Conservation (phyloP, 2,797 vertebrate genomes). For the Gephyroberyx darwinii region DNA sequence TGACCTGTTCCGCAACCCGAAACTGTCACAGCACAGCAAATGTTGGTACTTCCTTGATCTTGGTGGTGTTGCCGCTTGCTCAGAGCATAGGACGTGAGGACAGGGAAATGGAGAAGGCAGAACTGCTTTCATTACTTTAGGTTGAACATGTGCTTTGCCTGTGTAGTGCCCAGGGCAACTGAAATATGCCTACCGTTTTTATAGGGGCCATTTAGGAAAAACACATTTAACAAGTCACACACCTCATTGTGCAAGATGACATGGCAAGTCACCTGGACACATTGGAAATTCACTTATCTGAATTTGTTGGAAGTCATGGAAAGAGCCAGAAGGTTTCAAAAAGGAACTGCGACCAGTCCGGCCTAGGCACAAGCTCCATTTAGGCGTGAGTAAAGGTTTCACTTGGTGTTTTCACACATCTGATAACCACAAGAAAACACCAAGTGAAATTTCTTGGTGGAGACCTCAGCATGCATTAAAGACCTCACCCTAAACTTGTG, state of each 20-base stretch:
- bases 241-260: neutral
- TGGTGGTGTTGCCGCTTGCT: conserved; percentile 49
- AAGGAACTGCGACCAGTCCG: neutral
- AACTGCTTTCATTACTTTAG: conserved; percentile 30
- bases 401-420: conserved; percentile 21
- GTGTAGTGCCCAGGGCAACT: conserved; percentile 26
- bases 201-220: conserved; percentile 2
- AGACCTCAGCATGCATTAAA: conserved; percentile 6
- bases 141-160: conserved; percentile 21
- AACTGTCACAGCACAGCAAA: conserved; percentile 78
- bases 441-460: conserved; percentile 4
- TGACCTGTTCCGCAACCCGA: conserved; percentile 80
- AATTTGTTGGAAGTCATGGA: conserved; percentile 10
- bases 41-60: conserved; percentile 76
- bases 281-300: conserved; percentile 1
- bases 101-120: conserved; percentile 31
- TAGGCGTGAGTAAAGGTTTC: conserved; percentile 18
- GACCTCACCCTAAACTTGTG: conserved; percentile 28
- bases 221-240: neutral
- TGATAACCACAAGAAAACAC: conserved; percentile 21
- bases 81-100: conserved; percentile 35
- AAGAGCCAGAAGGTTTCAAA: neutral
- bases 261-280: conserved; percentile 5
- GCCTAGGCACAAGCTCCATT: neutral
- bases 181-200: conserved; percentile 17